phyloP scores from a whole-genome alignment of 2,113 vertebrate genomes.

The Onychostoma macrolepis region DNA sequence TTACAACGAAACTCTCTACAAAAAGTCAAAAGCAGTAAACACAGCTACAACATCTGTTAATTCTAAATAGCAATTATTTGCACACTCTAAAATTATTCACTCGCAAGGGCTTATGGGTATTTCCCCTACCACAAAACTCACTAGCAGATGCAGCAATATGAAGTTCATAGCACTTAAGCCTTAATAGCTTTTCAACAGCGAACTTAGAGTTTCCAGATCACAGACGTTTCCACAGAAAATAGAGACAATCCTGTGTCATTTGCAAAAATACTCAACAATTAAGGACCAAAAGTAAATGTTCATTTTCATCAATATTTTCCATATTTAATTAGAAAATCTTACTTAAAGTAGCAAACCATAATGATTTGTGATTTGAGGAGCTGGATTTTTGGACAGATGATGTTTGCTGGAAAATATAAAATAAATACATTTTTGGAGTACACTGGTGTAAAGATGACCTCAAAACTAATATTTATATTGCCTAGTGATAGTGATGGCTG shows the following conservation, averaged over 20 bases:
- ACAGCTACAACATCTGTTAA: not conserved
- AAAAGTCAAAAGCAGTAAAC: not conserved
- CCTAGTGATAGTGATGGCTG: too few relatives aligned
- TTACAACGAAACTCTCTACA: not conserved
- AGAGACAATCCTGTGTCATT: not conserved
- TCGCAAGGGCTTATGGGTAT: conserved; percentile 12
- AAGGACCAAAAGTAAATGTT: not conserved
- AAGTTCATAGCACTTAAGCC: conserved; percentile 2
- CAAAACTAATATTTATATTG: not conserved
- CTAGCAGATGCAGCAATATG: not conserved
- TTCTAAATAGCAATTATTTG: conserved; percentile 24
- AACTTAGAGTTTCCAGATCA: conserved; percentile 1
- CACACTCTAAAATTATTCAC: conserved; percentile 14
- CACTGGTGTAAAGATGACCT: not conserved
- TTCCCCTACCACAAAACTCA: not conserved
- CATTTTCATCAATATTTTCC: not conserved
- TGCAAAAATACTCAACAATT: not conserved
- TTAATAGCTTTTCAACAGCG: not conserved
- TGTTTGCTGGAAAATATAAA: too few relatives aligned
- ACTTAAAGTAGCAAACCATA: not conserved
- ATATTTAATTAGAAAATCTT: not conserved
- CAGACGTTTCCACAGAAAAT: not conserved
- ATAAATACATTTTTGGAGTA: not conserved
- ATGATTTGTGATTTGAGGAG: not conserved
- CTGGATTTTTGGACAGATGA: too few relatives aligned